Conservation (phyloP, 2,888 invertebrate genomes). For the Harpalus rufipes region DNA sequence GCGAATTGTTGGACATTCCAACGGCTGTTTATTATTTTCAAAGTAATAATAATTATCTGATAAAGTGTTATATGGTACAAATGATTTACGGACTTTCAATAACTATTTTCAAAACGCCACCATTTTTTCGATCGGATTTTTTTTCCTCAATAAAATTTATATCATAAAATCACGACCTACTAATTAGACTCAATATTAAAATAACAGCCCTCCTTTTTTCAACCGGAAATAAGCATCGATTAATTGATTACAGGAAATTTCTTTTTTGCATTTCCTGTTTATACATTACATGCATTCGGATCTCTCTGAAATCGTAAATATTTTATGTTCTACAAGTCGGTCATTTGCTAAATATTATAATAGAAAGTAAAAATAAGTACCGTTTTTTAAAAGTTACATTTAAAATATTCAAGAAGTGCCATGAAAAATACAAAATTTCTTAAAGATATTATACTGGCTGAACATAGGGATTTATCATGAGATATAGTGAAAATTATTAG, state of each 20-base stretch:
- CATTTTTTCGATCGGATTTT: no score
- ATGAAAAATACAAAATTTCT: background rate
- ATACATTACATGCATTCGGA: background rate
- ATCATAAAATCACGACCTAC: no score
- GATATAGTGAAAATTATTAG: no score
- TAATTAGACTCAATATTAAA: background rate
- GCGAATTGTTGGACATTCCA: background rate
- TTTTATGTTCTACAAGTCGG: background rate
- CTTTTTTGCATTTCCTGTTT: background rate
- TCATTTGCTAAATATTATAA: background rate
- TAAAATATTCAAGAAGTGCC: background rate
- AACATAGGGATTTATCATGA: no score
- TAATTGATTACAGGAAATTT: background rate
- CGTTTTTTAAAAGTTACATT: background rate
- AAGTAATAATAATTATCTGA: background rate
- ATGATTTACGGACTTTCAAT: no score
- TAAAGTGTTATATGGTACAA: background rate
- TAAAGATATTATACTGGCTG: no score
- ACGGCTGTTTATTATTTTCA: background rate
- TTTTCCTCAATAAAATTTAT: no score
- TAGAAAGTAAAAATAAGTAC: slow-evolving; percentile 3
- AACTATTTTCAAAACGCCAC: no score
- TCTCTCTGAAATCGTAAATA: background rate
- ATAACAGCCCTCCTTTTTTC: background rate
- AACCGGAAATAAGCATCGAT: background rate